Percentiles rank a stretch among this genome's conserved stretches.
Conservation (phyloP, 2,888 invertebrate species). For the Platycheirus albimanus region DNA sequence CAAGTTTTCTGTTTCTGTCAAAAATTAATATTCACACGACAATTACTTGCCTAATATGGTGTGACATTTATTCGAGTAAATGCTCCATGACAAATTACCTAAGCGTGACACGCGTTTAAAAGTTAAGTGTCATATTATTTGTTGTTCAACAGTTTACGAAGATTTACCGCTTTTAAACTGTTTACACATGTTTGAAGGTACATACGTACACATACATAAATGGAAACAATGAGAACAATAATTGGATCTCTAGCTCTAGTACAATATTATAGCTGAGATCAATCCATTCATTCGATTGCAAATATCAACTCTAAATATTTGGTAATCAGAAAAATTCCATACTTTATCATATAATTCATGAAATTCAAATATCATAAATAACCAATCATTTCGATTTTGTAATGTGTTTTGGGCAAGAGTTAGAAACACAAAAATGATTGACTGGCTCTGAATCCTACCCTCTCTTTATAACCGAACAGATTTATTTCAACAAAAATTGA, state of each 20-base stretch:
- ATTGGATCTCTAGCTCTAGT: no score
- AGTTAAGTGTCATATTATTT: no score
- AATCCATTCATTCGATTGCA: neutral
- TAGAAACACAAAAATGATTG: conserved; percentile 52
- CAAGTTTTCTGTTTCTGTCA: neutral
- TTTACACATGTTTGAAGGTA: no score
- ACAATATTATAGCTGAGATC: no score
- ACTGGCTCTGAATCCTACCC: conserved; percentile 21
- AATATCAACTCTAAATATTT: neutral
- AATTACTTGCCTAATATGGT: no score
- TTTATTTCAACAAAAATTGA: conserved; percentile 16
- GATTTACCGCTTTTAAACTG: no score
- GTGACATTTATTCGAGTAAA: no score
- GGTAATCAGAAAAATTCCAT: neutral
- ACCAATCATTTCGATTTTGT: conserved; percentile 57
- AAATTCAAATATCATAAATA: conserved; percentile 49
- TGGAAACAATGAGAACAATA: no score
- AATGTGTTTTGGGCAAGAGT: conserved; percentile 34
- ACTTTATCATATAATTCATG: conserved; percentile 1
- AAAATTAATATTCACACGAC: neutral
- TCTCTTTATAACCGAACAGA: conserved; percentile 1
- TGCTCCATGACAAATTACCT: no score
- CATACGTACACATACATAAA: no score
- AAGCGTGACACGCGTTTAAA: no score
- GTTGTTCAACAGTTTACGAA: no score